Conservation (phyloP, 92 coral and sea anemone genomes). For the Porites lobata region DNA sequence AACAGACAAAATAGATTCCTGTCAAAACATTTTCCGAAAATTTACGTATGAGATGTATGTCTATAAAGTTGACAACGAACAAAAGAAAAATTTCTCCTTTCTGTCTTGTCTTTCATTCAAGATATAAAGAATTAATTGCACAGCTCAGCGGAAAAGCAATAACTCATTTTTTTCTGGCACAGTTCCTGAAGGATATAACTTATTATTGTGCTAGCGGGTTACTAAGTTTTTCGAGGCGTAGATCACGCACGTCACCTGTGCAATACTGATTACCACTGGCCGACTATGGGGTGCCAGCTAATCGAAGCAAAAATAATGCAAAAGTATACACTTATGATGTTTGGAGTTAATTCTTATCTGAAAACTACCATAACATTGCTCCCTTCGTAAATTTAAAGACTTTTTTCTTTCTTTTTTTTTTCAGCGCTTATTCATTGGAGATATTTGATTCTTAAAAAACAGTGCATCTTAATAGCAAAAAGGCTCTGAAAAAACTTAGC, state of each 20-base stretch:
- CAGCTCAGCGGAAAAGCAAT: background rate
- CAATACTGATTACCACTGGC: background rate
- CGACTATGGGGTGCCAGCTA: background rate
- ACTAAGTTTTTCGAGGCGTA: background rate
- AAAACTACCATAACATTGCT: too few relatives aligned
- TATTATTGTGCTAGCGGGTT: conserved; percentile 2
- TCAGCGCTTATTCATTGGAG: too few relatives aligned
- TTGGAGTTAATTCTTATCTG: too few relatives aligned
- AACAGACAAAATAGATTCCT: background rate
- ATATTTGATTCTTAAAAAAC: too few relatives aligned
- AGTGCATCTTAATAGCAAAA: too few relatives aligned
- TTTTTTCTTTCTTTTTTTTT: too few relatives aligned
- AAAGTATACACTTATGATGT: background rate
- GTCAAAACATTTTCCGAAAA: background rate
- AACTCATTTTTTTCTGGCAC: background rate
- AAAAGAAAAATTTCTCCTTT: background rate
- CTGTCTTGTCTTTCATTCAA: background rate
- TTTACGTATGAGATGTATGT: background rate
- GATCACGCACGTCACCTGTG: background rate
- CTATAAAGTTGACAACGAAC: background rate
- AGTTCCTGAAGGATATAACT: background rate
- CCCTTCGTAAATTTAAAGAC: too few relatives aligned
- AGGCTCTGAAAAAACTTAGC: too few relatives aligned
- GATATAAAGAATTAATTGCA: background rate
- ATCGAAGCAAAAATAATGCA: background rate